Evolutionary conservation across 1,140 invertebrate species (phyloP).

Genomic region (Copidosoma floridanum): DNA sequence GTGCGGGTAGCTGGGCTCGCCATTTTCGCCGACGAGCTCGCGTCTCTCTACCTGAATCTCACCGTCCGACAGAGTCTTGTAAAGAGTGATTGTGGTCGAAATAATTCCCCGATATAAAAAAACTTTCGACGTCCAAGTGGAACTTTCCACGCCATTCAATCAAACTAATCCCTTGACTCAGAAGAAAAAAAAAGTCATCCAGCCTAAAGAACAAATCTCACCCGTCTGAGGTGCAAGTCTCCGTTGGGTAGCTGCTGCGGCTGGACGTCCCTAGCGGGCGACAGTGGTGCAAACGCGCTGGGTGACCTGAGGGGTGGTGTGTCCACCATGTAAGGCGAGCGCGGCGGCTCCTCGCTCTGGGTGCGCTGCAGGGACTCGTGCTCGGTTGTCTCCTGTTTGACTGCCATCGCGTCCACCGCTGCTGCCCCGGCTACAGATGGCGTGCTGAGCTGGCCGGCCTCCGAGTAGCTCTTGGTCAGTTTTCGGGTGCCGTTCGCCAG

Average conservation of each 20-base stretch:
- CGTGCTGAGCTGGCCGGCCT: slow-evolving; percentile 64
- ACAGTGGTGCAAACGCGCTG: no score
- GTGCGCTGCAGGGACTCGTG: slow-evolving; percentile 78
- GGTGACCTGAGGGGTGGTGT: slow-evolving; percentile 42
- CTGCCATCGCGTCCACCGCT: slow-evolving; percentile 26
- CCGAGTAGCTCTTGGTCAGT: slow-evolving; percentile 80
- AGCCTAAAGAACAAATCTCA: no score
- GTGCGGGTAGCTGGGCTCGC: slow-evolving; percentile 54
- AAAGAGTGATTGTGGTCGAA: no score
- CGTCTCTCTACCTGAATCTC: slow-evolving; percentile 71
- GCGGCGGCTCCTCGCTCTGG: slow-evolving; percentile 77
- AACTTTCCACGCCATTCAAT: no score
- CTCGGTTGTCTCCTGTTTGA: slow-evolving; percentile 54
- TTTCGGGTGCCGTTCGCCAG: slow-evolving; percentile 67
- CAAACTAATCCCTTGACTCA: no score
- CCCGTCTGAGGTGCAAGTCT: background rate
- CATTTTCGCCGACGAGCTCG: slow-evolving; percentile 48
- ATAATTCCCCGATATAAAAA: no score
- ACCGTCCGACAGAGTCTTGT: slow-evolving; percentile 78
- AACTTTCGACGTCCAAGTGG: no score
- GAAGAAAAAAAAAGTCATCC: no score
- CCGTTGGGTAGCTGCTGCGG: background rate
- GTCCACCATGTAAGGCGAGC: slow-evolving; percentile 65
- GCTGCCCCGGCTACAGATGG: slow-evolving; percentile 47
- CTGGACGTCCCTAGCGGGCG: background rate